Conservation (phyloP, 2,797 vertebrate genomes). For the Sebastes wilsoni region DNA sequence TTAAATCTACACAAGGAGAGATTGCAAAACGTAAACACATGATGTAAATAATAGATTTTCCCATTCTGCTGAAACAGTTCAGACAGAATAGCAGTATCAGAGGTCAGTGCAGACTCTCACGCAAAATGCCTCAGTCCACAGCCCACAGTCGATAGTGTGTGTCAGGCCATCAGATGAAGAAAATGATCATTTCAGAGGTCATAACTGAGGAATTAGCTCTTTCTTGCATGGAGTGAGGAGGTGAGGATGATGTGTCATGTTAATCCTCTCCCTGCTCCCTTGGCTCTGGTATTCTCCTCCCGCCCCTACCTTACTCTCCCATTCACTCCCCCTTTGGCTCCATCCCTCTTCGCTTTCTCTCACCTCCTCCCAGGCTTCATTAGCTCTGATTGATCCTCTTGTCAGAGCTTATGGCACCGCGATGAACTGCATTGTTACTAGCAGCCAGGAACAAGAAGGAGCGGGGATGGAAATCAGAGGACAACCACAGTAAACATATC, state of each 20-base stretch:
- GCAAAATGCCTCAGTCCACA: not conserved
- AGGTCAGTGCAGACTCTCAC: not conserved
- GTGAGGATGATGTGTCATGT: conserved; percentile 37
- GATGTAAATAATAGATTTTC: conserved; percentile 1
- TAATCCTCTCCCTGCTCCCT: conserved; percentile 38
- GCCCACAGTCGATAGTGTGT: not conserved
- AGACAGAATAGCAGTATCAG: not conserved
- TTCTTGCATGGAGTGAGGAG: not conserved
- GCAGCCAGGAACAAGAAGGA: conserved; percentile 13
- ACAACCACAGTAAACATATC: conserved; percentile 1
- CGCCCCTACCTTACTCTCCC: not conserved
- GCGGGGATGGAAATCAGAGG: conserved; percentile 23
- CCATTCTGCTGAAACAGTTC: not conserved
- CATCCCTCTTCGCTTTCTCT: conserved; percentile 28
- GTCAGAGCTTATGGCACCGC: conserved; percentile 51
- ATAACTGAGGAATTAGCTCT: conserved; percentile 28
- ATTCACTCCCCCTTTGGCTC: conserved; percentile 5
- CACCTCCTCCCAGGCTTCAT: conserved; percentile 67
- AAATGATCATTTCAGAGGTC: conserved; percentile 18
- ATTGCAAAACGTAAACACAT: not conserved
- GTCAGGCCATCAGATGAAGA: conserved; percentile 4
- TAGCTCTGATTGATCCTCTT: conserved; percentile 74
- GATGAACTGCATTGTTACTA: conserved; percentile 57
- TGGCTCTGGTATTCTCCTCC: not conserved
- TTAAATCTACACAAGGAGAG: not conserved